Conservation (phyloP, 2,888 invertebrate genomes). For the Tachystola acroxantha region DNA sequence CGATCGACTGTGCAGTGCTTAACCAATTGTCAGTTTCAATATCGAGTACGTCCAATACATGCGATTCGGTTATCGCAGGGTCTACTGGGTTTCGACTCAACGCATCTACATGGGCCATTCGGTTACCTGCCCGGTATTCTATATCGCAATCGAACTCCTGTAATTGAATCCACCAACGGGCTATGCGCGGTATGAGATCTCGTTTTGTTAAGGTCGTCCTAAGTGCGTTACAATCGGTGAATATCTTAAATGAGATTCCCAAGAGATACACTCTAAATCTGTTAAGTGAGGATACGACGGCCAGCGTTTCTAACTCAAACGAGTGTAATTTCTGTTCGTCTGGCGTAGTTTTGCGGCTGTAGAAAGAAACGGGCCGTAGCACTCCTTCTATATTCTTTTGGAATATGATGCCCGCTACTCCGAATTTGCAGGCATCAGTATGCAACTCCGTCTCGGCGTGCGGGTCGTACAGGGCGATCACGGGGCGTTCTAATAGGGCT, state of each 20-base stretch:
- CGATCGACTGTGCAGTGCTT: conserved; percentile 1
- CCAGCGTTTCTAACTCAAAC: conserved; percentile 11
- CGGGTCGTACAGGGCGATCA: conserved; percentile 24
- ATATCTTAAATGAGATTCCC: conserved; percentile 11
- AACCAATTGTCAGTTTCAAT: conserved; percentile 3
- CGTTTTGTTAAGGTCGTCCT: conserved; percentile 25
- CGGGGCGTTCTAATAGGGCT: conserved; percentile 9
- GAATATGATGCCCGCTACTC: conserved; percentile 26
- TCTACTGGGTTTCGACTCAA: neutral
- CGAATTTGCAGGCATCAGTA: conserved; percentile 31
- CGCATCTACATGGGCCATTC: conserved; percentile 33
- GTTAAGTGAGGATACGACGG: conserved; percentile 11
- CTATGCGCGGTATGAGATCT: conserved; percentile 28
- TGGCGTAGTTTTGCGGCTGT: conserved; percentile 11
- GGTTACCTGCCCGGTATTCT: conserved; percentile 18
- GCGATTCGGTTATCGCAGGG: too few species aligned
- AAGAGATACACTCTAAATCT: conserved; percentile 14
- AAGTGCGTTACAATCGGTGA: conserved; percentile 15
- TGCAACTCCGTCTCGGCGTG: conserved; percentile 23
- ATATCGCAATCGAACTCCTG: conserved; percentile 28
- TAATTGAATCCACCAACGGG: conserved; percentile 28
- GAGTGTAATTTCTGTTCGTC: conserved; percentile 12
- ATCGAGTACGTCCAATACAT: too few species aligned
- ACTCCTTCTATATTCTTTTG: conserved; percentile 12
- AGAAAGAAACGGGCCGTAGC: conserved; percentile 6